These are phyloP conservation scores for Chrysemys picta DNA, from an alignment of 2,113 vertebrate genomes.

Conservation along the genomic window DNA sequence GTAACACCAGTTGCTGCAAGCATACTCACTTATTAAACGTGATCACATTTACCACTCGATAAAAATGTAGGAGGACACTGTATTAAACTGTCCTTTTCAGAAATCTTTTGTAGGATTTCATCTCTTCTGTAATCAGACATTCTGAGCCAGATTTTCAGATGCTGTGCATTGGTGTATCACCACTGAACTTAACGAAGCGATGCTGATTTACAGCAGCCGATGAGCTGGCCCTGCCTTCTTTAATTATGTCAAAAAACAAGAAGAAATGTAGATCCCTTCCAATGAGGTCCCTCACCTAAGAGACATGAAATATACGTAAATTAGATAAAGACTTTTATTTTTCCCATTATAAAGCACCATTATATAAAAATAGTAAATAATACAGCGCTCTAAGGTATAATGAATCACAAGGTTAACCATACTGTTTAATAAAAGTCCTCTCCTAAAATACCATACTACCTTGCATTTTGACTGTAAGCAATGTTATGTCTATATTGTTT, in stretches of 20 bases:
- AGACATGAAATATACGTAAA: too few species aligned
- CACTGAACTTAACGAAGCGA: background rate
- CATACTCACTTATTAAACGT: background rate
- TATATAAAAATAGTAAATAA: background rate
- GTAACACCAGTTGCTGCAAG: background rate
- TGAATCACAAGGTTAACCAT: background rate
- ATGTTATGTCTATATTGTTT: background rate
- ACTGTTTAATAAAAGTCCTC: background rate
- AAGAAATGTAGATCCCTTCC: background rate
- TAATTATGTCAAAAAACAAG: background rate
- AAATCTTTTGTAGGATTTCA: background rate
- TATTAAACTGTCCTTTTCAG: background rate
- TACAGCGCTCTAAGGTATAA: background rate
- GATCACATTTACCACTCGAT: background rate
- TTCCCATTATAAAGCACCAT: background rate
- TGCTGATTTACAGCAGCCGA: background rate
- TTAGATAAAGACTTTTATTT: background rate
- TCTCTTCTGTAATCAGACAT: background rate
- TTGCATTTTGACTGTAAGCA: background rate
- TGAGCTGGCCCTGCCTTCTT: background rate
- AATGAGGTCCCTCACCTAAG: background rate
- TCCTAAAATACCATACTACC: background rate
- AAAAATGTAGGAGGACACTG: background rate
- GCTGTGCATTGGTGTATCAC: background rate
- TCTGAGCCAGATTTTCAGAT: background rate